phyloP scores from a whole-genome alignment of 2,113 vertebrate species.

The Turdus rufiventris region DNA sequence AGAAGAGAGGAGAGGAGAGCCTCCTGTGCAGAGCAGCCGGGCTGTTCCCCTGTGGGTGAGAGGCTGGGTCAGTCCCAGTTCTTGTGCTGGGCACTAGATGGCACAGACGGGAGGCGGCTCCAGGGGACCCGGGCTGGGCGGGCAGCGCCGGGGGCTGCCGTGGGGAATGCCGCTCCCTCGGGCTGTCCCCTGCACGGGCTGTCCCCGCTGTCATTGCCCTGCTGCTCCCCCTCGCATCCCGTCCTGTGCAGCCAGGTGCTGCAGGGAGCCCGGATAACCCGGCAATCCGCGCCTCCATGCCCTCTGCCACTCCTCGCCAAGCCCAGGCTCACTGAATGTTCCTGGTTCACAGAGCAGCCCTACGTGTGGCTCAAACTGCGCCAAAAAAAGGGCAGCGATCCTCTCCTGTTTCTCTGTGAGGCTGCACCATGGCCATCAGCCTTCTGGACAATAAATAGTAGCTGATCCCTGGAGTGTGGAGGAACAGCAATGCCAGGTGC shows the following conservation, averaged over 20 bases:
- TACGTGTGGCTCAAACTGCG: background rate
- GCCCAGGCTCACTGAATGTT: background rate
- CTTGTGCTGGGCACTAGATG: constrained; percentile 49
- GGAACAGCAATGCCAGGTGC: background rate
- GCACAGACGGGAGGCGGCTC: constrained; percentile 33
- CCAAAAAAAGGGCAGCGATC: background rate
- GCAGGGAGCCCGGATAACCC: background rate
- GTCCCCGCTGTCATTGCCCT: background rate
- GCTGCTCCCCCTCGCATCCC: background rate
- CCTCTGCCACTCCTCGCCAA: background rate
- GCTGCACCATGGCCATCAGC: background rate
- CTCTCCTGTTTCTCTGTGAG: too few relatives aligned
- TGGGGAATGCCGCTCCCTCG: background rate
- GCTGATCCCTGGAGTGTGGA: accelerated
- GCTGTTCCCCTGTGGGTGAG: constrained; percentile 35
- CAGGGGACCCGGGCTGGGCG: background rate
- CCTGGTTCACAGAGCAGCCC: background rate
- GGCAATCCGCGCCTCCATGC: background rate
- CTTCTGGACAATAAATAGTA: background rate
- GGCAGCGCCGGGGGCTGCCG: background rate
- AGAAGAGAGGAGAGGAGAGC: constrained; percentile 5
- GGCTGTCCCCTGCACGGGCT: too few relatives aligned
- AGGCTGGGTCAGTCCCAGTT: constrained; percentile 42
- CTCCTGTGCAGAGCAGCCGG: constrained; percentile 6
- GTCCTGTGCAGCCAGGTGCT: background rate